Evolutionary conservation across 2,113 vertebrate genomes (phyloP).

Genomic region (Australoheros scitulus): DNA sequence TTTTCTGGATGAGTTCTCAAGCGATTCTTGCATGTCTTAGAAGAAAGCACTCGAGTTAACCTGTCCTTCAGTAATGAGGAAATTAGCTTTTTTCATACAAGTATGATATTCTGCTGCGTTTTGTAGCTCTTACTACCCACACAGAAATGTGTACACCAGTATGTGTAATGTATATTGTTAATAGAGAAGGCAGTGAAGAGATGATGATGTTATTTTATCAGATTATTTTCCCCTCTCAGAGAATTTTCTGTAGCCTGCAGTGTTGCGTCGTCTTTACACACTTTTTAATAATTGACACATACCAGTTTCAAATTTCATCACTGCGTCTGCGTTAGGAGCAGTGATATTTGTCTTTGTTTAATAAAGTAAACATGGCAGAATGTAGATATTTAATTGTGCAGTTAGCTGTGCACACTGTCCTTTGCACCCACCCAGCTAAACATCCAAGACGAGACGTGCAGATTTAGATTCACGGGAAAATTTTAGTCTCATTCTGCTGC

Average conservation of each 20-base stretch:
- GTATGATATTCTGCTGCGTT: conserved; percentile 2
- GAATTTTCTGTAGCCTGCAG: not conserved
- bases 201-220: not conserved
- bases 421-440: not conserved
- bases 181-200: not conserved
- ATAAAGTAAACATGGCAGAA: not conserved
- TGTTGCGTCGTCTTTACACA: not conserved
- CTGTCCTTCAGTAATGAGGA: conserved; percentile 60
- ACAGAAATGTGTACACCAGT: not conserved
- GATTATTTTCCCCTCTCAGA: not conserved
- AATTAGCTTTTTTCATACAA: conserved; percentile 18
- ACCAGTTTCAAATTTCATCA: not conserved
- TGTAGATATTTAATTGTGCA: not conserved
- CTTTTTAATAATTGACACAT: not conserved
- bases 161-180: not conserved
- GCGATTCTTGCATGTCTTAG: conserved; percentile 56
- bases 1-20: conserved; percentile 76
- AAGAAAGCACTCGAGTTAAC: conserved; percentile 62
- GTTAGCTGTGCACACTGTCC: not conserved
- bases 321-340: not conserved
- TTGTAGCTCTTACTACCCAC: not conserved
- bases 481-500: too few relatives aligned
- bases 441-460: not conserved
- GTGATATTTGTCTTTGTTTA: not conserved
- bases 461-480: too few relatives aligned